Evolutionary conservation across 2,888 invertebrate species (phyloP).

Genomic region (Cerastoderma edule): DNA sequence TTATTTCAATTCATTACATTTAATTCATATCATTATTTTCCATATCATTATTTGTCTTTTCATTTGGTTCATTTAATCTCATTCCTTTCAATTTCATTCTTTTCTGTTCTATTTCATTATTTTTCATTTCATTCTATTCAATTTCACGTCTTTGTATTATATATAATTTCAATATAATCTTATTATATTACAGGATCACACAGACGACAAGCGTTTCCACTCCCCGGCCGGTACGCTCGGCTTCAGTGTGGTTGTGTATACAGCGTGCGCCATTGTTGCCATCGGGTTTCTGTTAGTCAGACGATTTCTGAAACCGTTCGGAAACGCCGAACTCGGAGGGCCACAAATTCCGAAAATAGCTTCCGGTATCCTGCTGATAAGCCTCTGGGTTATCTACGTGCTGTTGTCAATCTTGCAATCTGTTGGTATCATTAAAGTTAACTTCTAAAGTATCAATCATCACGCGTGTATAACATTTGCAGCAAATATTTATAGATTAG

Average conservation of each 20-base stretch:
- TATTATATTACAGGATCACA: conserved; percentile 65
- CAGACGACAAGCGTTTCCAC: conserved; percentile 71
- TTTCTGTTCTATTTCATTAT: neutral
- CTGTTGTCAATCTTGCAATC: conserved; percentile 82
- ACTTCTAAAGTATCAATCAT: no score
- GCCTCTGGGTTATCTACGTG: conserved; percentile 86
- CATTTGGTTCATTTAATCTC: neutral
- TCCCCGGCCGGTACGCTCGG: conserved; percentile 79
- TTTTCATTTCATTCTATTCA: neutral
- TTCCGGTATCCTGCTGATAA: conserved; percentile 83
- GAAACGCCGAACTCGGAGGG: conserved; percentile 86
- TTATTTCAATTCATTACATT: no score
- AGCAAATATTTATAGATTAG: no score
- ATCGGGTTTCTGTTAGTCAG: conserved; percentile 85
- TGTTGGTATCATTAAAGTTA: conserved; percentile 60
- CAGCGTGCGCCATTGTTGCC: conserved; percentile 85
- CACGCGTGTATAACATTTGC: no score
- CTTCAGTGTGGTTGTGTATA: conserved; percentile 86
- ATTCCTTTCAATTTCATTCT: neutral
- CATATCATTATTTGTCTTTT: no score
- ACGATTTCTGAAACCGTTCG: conserved; percentile 84
- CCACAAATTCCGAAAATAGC: conserved; percentile 83
- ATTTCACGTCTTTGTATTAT: neutral
- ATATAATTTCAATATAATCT: neutral
- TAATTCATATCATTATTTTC: no score